These are phyloP conservation scores for Caenorhabditis latens DNA, from an alignment of 1,140 invertebrate species.

Conservation along the genomic window DNA sequence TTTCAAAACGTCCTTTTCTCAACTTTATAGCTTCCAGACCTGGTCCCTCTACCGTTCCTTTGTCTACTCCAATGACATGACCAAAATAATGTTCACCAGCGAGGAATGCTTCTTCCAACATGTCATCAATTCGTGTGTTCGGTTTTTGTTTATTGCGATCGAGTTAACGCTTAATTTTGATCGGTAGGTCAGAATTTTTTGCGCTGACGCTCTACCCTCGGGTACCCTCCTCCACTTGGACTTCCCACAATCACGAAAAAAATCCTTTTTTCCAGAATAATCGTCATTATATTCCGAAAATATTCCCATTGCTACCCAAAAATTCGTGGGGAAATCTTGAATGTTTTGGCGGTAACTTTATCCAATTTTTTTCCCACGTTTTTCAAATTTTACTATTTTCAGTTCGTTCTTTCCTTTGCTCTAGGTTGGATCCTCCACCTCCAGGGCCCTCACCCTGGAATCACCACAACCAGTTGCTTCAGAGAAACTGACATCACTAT, in stretches of 20 bases:
- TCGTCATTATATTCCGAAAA: conserved; percentile 1
- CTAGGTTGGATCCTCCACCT: neutral
- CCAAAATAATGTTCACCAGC: neutral
- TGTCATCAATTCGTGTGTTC: conserved; percentile 3
- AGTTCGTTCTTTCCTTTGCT: conserved; percentile 1
- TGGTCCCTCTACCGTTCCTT: conserved; percentile 20
- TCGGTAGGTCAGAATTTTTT: no score
- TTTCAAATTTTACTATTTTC: neutral
- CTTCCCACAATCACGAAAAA: no score
- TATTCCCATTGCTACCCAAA: conserved; percentile 13
- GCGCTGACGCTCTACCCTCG: no score
- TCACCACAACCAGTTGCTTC: conserved; percentile 8
- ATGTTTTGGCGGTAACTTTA: conserved; percentile 18
- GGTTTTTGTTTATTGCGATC: conserved; percentile 37
- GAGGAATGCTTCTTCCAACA: conserved; percentile 6
- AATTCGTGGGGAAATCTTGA: conserved; percentile 1
- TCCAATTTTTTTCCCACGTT: neutral
- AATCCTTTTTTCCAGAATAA: neutral
- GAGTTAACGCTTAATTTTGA: conserved; percentile 2
- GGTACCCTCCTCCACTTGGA: no score
- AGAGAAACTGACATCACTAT: conserved; percentile 35
- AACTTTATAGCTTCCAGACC: neutral
- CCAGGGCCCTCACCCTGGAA: neutral
- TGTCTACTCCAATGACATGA: neutral
- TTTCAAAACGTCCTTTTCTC: no score